Evolutionary conservation across 2,797 vertebrate species (phyloP).

Genomic region (Limnodromus scolopaceus): DNA sequence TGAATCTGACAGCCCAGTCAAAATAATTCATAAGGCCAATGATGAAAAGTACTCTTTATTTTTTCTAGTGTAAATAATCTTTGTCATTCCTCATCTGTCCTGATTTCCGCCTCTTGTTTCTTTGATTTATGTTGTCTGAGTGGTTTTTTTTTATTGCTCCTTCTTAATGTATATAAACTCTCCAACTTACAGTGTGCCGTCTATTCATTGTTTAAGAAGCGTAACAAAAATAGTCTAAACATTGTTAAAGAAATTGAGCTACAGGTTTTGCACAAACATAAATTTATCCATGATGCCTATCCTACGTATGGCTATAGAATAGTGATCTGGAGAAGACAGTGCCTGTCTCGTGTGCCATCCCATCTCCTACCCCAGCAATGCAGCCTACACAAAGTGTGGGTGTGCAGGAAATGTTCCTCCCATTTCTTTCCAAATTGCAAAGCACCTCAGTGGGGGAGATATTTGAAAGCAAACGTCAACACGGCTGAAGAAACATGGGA

Average conservation of each 20-base stretch:
- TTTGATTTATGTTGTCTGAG: neutral
- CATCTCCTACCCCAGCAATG: neutral
- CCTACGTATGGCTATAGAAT: neutral
- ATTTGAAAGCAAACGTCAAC: neutral
- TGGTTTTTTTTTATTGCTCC: neutral
- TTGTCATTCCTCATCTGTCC: neutral
- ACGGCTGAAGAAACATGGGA: neutral
- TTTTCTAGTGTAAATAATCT: neutral
- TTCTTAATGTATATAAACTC: neutral
- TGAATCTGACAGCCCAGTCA: slow-evolving; percentile 10
- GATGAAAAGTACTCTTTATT: neutral
- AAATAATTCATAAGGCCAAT: neutral
- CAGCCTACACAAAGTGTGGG: neutral
- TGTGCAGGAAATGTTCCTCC: neutral
- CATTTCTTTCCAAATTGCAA: neutral
- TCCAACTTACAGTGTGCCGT: neutral
- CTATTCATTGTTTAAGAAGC: neutral
- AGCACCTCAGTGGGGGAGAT: neutral
- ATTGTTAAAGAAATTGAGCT: neutral
- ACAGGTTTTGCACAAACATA: neutral
- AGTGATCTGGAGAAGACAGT: neutral
- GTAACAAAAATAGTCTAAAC: neutral
- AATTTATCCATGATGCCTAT: neutral
- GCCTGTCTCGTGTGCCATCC: neutral
- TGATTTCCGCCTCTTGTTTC: neutral